Percentiles rank a stretch among this genome's conserved stretches.
Evolutionary conservation across 2,113 vertebrate species (phyloP).

Genomic region (Hemiprocne comata): DNA sequence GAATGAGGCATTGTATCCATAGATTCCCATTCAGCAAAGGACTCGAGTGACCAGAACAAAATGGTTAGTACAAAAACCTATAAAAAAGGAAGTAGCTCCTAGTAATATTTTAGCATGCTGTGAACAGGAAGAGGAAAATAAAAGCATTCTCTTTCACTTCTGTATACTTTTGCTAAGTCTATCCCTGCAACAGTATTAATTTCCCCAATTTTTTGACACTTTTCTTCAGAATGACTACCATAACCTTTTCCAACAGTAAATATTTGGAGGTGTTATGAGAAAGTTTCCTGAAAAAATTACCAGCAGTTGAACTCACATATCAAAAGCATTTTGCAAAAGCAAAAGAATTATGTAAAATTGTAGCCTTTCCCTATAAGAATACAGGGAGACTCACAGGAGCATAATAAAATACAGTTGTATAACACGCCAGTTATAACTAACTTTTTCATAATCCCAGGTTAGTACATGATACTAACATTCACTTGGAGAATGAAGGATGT

Average conservation of each 20-base stretch:
- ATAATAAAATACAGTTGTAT: not conserved
- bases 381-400: not conserved
- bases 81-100: not conserved
- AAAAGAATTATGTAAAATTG: not conserved
- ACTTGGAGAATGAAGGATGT: not conserved
- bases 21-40: not conserved
- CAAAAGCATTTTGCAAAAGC: not conserved
- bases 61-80: not conserved
- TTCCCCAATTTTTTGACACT: not conserved
- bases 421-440: not conserved
- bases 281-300: not conserved
- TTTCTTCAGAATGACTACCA: not conserved
- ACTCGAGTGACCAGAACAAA: not conserved
- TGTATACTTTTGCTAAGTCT: not conserved
- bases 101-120: not conserved
- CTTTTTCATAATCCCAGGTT: slow-evolving; percentile 21
- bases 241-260: not conserved
- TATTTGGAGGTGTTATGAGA: not conserved
- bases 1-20: not conserved
- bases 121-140: not conserved
- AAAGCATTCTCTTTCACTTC: not conserved
- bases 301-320: not conserved
- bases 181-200: not conserved
- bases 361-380: not conserved
- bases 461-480: not conserved